phyloP scores from a whole-genome alignment of 1,140 invertebrate genomes.

The Apis florea region DNA sequence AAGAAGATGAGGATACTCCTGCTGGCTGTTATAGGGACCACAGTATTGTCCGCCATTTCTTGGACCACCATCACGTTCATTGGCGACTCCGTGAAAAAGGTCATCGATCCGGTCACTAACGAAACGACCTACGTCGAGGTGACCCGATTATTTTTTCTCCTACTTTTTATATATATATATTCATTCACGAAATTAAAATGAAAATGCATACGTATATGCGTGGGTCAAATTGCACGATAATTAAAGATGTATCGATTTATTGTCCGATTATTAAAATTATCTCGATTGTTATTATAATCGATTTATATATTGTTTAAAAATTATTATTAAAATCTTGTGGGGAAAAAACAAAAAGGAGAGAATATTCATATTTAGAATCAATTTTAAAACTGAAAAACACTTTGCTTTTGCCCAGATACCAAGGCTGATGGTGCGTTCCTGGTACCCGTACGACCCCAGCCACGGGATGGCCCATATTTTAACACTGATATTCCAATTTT shows the following conservation, averaged over 20 bases:
- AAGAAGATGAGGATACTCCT: conserved; percentile 89
- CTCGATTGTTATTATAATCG: too few relatives aligned
- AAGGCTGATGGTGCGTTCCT: conserved; percentile 87
- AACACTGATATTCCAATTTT: conserved; percentile 86
- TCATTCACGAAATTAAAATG: too few relatives aligned
- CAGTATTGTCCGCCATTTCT: conserved; percentile 82
- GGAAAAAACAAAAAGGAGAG: too few relatives aligned
- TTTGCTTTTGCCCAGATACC: conserved; percentile 79
- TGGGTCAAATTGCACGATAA: too few relatives aligned
- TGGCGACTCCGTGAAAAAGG: conserved; percentile 86
- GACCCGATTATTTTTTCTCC: not conserved
- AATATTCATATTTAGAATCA: not conserved
- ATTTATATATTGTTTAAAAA: too few relatives aligned
- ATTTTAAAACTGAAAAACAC: not conserved
- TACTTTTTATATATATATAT: too few relatives aligned
- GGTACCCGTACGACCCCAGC: conserved; percentile 88
- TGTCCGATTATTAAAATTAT: too few relatives aligned
- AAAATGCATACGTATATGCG: too few relatives aligned
- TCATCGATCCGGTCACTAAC: conserved; percentile 87
- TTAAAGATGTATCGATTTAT: too few relatives aligned
- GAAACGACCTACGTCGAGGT: conserved; percentile 84
- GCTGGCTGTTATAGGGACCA: conserved; percentile 84
- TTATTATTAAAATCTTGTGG: too few relatives aligned
- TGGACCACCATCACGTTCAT: conserved; percentile 90
- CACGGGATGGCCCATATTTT: conserved; percentile 84